phyloP scores from a whole-genome alignment of 2,888 invertebrate species.

The Phrixothrix hirtus region DNA sequence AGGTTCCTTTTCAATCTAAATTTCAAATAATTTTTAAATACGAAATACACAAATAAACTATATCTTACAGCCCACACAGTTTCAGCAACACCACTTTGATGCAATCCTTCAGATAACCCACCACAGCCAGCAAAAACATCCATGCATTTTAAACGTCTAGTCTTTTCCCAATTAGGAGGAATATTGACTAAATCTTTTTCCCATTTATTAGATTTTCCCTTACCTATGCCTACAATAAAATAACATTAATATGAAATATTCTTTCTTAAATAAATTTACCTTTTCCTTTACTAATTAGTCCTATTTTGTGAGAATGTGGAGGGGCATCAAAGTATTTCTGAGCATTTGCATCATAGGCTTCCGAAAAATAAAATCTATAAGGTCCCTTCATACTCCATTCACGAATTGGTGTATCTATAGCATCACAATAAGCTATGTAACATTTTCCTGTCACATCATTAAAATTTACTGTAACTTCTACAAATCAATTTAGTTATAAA shows the following conservation, averaged over 20 bases:
- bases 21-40: neutral
- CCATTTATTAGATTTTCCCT: constrained; percentile 60
- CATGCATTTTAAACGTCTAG: constrained; percentile 65
- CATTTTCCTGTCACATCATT: constrained; percentile 70
- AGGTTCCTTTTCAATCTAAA: constrained; percentile 71
- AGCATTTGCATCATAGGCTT: constrained; percentile 65
- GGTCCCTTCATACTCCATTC: constrained; percentile 69
- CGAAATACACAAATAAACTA: constrained; percentile 4
- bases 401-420: constrained; percentile 58
- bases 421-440: constrained; percentile 66
- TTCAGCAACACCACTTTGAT: constrained; percentile 69
- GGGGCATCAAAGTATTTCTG: constrained; percentile 67
- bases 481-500: no score
- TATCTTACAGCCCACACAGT: constrained; percentile 70
- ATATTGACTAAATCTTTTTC: constrained; percentile 34
- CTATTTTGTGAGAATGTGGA: constrained; percentile 61
- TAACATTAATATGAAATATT: no score
- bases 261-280: constrained; percentile 51
- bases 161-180: constrained; percentile 49
- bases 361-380: constrained; percentile 73
- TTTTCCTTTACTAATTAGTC: constrained; percentile 64
- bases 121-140: constrained; percentile 90
- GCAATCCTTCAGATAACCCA: constrained; percentile 75
- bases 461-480: constrained; percentile 65
- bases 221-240: constrained; percentile 64